phyloP scores from a whole-genome alignment of 2,113 vertebrate genomes.

The Ancistrus triradiatus region DNA sequence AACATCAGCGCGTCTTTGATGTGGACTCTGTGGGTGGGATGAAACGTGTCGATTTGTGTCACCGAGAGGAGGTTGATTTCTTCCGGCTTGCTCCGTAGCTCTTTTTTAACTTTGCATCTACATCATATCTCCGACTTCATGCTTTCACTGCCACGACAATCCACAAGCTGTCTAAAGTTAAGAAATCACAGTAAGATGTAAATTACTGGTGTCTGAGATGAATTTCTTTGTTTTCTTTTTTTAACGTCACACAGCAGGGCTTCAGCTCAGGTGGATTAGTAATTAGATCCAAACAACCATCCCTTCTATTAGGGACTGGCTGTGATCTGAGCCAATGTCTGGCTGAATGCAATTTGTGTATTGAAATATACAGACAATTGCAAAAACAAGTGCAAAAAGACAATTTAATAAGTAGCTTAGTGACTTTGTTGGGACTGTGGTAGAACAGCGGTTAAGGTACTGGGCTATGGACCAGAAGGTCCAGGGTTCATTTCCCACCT shows the following conservation, averaged over 20 bases:
- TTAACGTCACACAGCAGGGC: constrained; percentile 27
- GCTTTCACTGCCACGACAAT: neutral
- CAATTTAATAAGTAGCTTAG: no score
- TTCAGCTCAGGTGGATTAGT: constrained; percentile 27
- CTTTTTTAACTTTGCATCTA: constrained; percentile 5
- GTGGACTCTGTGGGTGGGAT: no score
- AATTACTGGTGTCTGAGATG: constrained; percentile 1
- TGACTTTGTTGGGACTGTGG: no score
- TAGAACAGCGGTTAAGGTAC: no score
- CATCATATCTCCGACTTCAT: neutral
- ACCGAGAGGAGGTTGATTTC: no score
- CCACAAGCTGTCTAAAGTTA: constrained; percentile 3
- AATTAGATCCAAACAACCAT: constrained; percentile 6
- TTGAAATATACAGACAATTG: neutral
- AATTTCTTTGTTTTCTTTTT: constrained; percentile 21
- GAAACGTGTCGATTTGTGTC: no score
- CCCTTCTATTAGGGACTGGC: neutral
- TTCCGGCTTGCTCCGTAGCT: neutral
- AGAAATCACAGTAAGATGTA: constrained; percentile 14
- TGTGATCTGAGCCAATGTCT: constrained; percentile 6
- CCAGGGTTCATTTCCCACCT: no score
- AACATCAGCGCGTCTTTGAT: no score
- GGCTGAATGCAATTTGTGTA: neutral
- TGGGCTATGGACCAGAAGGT: no score
- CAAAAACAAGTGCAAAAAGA: neutral